Evolutionary conservation across 2,888 invertebrate species (phyloP), one percentile per base, ranked within the genome.

Genomic region (Rhagophthalmus giganteus): DNA sequence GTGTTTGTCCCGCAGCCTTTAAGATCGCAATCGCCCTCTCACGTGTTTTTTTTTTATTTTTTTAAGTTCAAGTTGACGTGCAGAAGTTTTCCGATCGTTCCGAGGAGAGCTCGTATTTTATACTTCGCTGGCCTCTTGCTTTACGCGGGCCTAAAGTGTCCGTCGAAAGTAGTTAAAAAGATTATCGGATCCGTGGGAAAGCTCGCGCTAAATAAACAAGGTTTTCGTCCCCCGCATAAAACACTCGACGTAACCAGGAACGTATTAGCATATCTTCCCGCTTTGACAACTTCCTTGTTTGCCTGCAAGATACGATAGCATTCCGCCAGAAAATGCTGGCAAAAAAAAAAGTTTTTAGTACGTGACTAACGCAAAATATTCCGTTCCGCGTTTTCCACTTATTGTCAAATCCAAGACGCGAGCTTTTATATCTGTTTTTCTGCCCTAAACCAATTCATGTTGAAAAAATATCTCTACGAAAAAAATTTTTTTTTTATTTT

Each of bases 191-290:
- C 34, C 33, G 40, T 26, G 39, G 46, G 40, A 28, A 34, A 34
- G 40, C 49, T 49, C 37, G 28, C 40, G 49, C 30, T 41, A 25
- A 37, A 49, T 41, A 49, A 49, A 49, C 49, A 49, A 49, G 41
- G 30, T 41, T 49, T 46, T 26, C 49, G 27, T 9, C 25, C 39
- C 33, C 16, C 12, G 33, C 40, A 47, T 33, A 47, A 34, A 27
- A 47, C 42, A 20, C 16, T 38, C 25, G 33, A 47, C n/a, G 38
- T 39, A 25, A 37, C 47, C 47, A 39, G 39, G 47, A 39, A 47
- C 40, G 40, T 20, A 47, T 47, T 47, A 39, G 33, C 47, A 40
- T 40, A 40, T 47, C 39, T 47, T 40, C 47, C 15, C 39, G 20
- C 38, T 47, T 33, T 47, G 47, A 47, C 39, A 31, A 39, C 10